A percentile compares a stretch with the other conserved stretches of the same genome.
Evolutionary conservation across 1,140 invertebrate species (phyloP).

Genomic region (Rhyacophila brunnea): DNA sequence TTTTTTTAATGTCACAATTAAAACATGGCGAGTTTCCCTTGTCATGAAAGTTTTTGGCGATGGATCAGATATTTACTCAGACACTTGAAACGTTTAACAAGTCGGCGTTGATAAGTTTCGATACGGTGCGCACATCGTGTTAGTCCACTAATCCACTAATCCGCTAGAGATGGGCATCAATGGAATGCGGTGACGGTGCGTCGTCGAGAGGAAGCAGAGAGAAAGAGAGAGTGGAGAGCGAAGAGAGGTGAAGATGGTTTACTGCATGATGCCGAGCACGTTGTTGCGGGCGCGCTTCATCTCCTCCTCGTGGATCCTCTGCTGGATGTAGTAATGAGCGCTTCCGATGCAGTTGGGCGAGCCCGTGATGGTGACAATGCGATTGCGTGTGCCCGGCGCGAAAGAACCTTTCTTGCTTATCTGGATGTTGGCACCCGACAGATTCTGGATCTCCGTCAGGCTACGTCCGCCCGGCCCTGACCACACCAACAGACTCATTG

Average conservation of each 20-base stretch:
- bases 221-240: neutral
- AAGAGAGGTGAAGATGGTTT: conserved; percentile 22
- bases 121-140: too few relatives aligned
- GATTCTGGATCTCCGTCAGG: conserved; percentile 94
- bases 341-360: conserved; percentile 81
- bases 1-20: too few relatives aligned
- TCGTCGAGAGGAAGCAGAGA: conserved; percentile 8
- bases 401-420: conserved; percentile 98
- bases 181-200: neutral
- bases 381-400: conserved; percentile 93
- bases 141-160: too few relatives aligned
- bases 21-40: too few relatives aligned
- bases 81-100: too few relatives aligned
- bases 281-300: conserved; percentile 87
- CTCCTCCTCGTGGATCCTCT: conserved; percentile 94
- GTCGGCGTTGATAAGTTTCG: too few relatives aligned
- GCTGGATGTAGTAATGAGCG: conserved; percentile 93
- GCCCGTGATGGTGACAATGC: conserved; percentile 94
- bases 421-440: conserved; percentile 95
- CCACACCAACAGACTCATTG: conserved; percentile 10
- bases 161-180: too few relatives aligned
- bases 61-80: too few relatives aligned
- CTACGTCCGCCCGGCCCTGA: conserved; percentile 87
- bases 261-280: conserved; percentile 72
- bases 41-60: too few relatives aligned